Base-by-base conservation (phyloP, 1,140 invertebrate genomes). In the Pseudomyrmex sp. region DNA sequence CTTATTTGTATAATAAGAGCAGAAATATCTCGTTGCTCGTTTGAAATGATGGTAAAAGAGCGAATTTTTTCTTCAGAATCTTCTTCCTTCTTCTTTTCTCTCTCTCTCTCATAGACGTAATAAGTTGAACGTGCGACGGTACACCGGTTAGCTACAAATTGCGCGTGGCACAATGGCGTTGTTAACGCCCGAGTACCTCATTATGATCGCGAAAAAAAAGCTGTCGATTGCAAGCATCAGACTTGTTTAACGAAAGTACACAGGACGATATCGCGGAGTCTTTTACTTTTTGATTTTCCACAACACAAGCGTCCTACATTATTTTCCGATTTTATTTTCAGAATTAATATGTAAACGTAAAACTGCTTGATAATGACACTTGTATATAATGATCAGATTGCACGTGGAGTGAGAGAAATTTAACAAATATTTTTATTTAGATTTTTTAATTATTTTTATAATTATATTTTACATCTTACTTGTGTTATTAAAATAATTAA, bases 191-290 rank as follows among this genome's bases (percentile, higher is more conserved):
- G 66, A 44, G 59, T 82, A 56, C 58, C 70, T 89, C 82, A 84
- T 89, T 88, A 82, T 70, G 82, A 86, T 88, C 73, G 50, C 26
- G 82, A 59, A 86, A 89, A 89, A 68, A 89, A 83, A 85, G 63
- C 74, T 82, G 87, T 86, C 88, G 73, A 86, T 82, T 76, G 82
- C 85, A 63, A 74, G 75, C 75, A 80, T 86, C 75, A 74, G 56
- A 62, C 62, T 86, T 84, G 70, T 86, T 61, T 85, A 75, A 65
- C 35, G 68, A 69, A 61, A 61, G 68, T 23, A 35, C n/a, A 61
- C 54, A 66, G 83, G 77, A 61, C 75, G 74, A 85, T 83, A 75
- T 66, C 69, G 26, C 68, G 50, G 66, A 35, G 74, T 26, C 20
- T 59, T 79, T 79, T 69, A 66, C 10, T 5, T 15, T 69, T 79